Conservation (phyloP, 2,888 invertebrate species). For the Tetramorium bicarinatum region DNA sequence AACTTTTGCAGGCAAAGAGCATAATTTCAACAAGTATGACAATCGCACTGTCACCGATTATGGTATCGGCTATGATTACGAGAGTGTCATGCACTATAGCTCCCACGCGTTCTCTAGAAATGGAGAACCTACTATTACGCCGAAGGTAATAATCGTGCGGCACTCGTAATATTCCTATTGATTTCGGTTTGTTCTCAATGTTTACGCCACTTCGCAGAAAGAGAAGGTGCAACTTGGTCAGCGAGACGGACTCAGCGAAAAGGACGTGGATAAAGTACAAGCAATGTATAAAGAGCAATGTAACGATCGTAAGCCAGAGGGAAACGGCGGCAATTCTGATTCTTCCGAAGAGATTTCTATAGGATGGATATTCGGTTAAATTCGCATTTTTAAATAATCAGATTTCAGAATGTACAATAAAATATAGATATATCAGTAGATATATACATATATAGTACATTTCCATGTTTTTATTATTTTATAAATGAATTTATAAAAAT, state of each 20-base stretch:
- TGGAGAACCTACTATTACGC: slow-evolving; percentile 90
- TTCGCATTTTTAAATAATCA: slow-evolving; percentile 2
- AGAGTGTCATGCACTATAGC: slow-evolving; percentile 92
- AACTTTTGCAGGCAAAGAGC: slow-evolving; percentile 86
- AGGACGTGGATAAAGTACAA: slow-evolving; percentile 88
- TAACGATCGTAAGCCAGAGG: slow-evolving; percentile 65
- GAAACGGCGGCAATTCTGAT: slow-evolving; percentile 33
- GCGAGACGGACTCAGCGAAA: slow-evolving; percentile 88
- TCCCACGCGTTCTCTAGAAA: slow-evolving; percentile 90
- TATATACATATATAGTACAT: neutral
- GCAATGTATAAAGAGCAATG: slow-evolving; percentile 88
- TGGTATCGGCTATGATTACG: slow-evolving; percentile 90
- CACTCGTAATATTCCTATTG: slow-evolving; percentile 20
- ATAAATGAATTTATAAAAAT: slow-evolving; percentile 28
- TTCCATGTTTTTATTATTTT: slow-evolving; percentile 6
- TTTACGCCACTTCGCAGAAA: slow-evolving; percentile 82
- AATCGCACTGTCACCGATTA: slow-evolving; percentile 90
- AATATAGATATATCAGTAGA: neutral
- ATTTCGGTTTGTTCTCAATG: slow-evolving; percentile 33
- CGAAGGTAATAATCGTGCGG: slow-evolving; percentile 84
- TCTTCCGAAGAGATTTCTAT: slow-evolving; percentile 61
- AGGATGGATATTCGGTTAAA: slow-evolving; percentile 67
- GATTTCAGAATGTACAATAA: neutral
- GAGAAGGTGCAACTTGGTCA: slow-evolving; percentile 87
- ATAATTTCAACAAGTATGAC: slow-evolving; percentile 90